These are phyloP conservation scores for Petrophora chlorosata DNA, from an alignment of 2,888 invertebrate species.

Conservation along the genomic window DNA sequence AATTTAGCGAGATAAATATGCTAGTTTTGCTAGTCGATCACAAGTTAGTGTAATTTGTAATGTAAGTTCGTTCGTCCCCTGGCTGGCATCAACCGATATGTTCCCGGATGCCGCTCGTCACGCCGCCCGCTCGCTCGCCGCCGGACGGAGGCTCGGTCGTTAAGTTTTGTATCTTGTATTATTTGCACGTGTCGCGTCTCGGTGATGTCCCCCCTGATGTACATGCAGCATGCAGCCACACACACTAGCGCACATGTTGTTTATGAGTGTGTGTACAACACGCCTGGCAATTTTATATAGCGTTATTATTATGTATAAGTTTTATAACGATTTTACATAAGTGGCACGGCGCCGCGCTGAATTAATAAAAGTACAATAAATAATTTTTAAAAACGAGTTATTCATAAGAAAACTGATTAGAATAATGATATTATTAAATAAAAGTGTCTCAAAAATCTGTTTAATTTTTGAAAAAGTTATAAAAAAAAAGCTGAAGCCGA, in stretches of 20 bases:
- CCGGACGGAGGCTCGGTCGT: slow-evolving; percentile 29
- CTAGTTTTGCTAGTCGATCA: slow-evolving; percentile 27
- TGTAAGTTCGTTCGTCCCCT: slow-evolving; percentile 8
- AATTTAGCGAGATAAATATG: slow-evolving; percentile 1
- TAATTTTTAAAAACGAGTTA: slow-evolving; percentile 70
- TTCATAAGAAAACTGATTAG: slow-evolving; percentile 76
- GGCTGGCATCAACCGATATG: slow-evolving; percentile 39
- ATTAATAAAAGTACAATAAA: slow-evolving; percentile 79
- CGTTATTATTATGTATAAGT: slow-evolving; percentile 64
- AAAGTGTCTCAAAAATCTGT: slow-evolving; percentile 71
- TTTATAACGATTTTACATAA: slow-evolving; percentile 78
- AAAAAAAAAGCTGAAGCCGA: slow-evolving; percentile 59
- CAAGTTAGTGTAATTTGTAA: slow-evolving; percentile 14
- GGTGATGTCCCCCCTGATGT: slow-evolving; percentile 23
- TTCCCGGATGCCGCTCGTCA: slow-evolving; percentile 36
- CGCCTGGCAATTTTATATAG: slow-evolving; percentile 38
- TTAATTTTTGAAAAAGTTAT: slow-evolving; percentile 68
- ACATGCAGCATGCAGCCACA: slow-evolving; percentile 7
- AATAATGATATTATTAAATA: slow-evolving; percentile 49
- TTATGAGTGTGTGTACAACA: slow-evolving; percentile 17
- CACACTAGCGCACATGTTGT: slow-evolving; percentile 2
- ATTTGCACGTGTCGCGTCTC: slow-evolving; percentile 20
- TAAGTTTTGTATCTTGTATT: slow-evolving; percentile 27
- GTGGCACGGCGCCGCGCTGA: slow-evolving; percentile 69
- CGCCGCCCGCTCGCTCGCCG: slow-evolving; percentile 24